phyloP scores from a whole-genome alignment of 1,140 invertebrate species.

The Drosophila lacteicornis region DNA sequence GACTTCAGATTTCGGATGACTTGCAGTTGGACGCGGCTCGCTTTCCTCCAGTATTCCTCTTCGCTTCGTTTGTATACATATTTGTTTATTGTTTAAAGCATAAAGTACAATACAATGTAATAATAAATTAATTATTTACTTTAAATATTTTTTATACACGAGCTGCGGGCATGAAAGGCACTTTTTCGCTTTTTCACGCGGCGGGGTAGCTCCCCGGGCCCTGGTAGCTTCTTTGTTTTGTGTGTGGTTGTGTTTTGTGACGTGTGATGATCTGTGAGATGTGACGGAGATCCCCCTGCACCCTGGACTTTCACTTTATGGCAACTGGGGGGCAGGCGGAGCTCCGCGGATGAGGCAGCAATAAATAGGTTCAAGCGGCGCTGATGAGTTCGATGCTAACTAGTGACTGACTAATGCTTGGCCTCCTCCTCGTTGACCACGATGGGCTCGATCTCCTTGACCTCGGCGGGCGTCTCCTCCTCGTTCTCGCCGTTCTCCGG shows the following conservation, averaged over 20 bases:
- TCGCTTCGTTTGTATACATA: conserved; percentile 24
- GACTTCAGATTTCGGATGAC: conserved; percentile 10
- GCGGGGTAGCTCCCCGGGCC: neutral
- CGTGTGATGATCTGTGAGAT: conserved; percentile 2
- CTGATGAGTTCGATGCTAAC: conserved; percentile 58
- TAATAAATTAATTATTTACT: conserved; percentile 65
- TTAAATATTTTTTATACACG: conserved; percentile 59
- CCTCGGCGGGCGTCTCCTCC: conserved; percentile 53
- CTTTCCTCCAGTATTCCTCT: conserved; percentile 8
- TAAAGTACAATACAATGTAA: conserved; percentile 60
- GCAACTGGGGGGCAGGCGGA: conserved; percentile 41
- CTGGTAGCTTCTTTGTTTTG: conserved; percentile 49
- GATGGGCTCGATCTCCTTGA: conserved; percentile 68
- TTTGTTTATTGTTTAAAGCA: conserved; percentile 57
- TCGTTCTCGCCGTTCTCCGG: conserved; percentile 52
- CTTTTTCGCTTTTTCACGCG: conserved; percentile 3
- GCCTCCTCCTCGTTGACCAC: conserved; percentile 62
- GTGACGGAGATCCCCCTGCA: conserved; percentile 3
- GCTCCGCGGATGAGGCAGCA: conserved; percentile 48
- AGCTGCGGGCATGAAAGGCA: conserved; percentile 49
- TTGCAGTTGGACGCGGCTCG: conserved; percentile 26
- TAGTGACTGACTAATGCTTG: conserved; percentile 68
- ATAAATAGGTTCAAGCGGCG: conserved; percentile 63
- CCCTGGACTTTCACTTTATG: conserved; percentile 56
- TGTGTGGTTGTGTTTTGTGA: neutral